Evolutionary conservation across 1,140 invertebrate species (phyloP).

Genomic region (Lasioglossum albipes): DNA sequence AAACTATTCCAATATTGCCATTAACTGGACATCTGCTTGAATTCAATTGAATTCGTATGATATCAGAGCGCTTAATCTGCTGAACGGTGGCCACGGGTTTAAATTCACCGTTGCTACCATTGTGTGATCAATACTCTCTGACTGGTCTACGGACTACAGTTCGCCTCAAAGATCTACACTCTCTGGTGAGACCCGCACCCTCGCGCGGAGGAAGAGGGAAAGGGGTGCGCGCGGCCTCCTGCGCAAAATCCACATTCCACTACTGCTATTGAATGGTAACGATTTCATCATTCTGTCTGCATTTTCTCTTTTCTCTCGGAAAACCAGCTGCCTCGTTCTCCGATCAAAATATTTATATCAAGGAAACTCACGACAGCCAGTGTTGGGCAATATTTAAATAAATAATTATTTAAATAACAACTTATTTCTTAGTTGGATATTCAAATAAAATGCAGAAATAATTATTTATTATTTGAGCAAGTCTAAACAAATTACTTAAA

Average conservation of each 20-base stretch:
- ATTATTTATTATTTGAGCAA: too few species aligned
- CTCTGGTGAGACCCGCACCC: conserved; percentile 42
- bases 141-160: conserved; percentile 41
- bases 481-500: too few species aligned
- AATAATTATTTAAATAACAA: too few species aligned
- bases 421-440: too few species aligned
- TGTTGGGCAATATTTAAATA: too few species aligned
- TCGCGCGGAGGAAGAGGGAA: conserved; percentile 39
- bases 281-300: conserved; percentile 50
- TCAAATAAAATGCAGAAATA: too few species aligned
- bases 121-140: conserved; percentile 57
- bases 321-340: background rate
- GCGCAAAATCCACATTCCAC: conserved; percentile 42
- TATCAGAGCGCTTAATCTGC: too few species aligned
- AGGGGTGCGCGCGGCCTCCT: conserved; percentile 31
- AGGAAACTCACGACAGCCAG: too few species aligned
- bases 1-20: too few species aligned
- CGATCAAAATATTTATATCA: too few species aligned
- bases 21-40: too few species aligned
- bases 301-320: background rate
- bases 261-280: conserved; percentile 40
- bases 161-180: conserved; percentile 52
- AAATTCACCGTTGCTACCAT: conserved; percentile 39
- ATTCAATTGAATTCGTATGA: too few species aligned
- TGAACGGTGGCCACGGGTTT: background rate